Evolutionary conservation across 2,797 vertebrate genomes (phyloP).

Genomic region (Argyrosomus regius): DNA sequence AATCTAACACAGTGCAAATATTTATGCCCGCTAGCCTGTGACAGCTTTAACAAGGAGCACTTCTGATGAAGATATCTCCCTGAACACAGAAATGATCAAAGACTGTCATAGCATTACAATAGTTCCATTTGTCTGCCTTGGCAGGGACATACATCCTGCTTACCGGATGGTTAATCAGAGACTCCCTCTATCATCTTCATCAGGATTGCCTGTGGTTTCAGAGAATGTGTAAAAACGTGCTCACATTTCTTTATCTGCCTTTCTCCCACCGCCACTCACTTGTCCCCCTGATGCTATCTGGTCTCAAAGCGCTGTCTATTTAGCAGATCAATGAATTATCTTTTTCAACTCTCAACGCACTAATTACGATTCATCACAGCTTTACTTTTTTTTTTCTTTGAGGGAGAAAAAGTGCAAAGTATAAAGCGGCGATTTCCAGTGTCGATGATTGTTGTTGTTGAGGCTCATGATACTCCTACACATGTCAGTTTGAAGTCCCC

Average conservation of each 20-base stretch:
- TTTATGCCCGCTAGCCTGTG: constrained; percentile 62
- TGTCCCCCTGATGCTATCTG: constrained; percentile 78
- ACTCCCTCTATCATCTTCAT: constrained; percentile 80
- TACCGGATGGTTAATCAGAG: constrained; percentile 84
- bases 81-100: constrained; percentile 78
- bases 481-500: constrained; percentile 63
- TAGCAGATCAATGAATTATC: constrained; percentile 75
- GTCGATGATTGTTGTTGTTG: constrained; percentile 53
- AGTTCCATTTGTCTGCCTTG: constrained; percentile 82
- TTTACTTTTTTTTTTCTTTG: constrained; percentile 56
- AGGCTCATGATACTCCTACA: constrained; percentile 57
- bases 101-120: constrained; percentile 81
- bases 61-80: constrained; percentile 77
- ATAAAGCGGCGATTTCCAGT: constrained; percentile 37
- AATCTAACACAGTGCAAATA: constrained; percentile 61
- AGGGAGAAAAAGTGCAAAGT: constrained; percentile 34
- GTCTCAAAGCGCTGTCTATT: constrained; percentile 71
- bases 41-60: constrained; percentile 77
- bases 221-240: constrained; percentile 71
- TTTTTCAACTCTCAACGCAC: constrained; percentile 62
- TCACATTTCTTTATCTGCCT: constrained; percentile 82
- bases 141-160: constrained; percentile 76
- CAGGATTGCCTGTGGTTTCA: constrained; percentile 79
- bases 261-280: constrained; percentile 68
- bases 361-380: constrained; percentile 73